Evolutionary conservation across 2,888 invertebrate genomes (phyloP).

Genomic region (Zaprionus lineosus): DNA sequence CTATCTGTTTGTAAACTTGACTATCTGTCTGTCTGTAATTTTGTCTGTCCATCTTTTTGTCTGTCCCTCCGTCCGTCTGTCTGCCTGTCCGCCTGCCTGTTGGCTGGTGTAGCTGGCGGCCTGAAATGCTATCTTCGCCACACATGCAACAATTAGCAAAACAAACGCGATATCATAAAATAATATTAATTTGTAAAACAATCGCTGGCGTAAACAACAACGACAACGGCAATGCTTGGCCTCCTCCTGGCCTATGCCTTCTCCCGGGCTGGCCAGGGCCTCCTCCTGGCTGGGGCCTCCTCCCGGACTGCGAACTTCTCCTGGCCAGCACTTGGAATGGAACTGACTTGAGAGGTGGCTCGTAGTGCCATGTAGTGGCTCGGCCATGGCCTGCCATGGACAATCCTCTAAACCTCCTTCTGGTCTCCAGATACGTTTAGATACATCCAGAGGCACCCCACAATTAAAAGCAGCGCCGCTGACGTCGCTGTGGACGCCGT

Average conservation of each 20-base stretch:
- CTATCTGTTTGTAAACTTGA: slow-evolving; percentile 11
- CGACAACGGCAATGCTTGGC: slow-evolving; percentile 49
- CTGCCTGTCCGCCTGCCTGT: slow-evolving; percentile 1
- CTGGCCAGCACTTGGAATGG: background rate
- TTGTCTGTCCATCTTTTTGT: slow-evolving; percentile 2
- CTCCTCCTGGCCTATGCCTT: background rate
- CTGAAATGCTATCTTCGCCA: slow-evolving; percentile 76
- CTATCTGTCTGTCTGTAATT: too few species aligned
- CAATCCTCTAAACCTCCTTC: slow-evolving; percentile 34
- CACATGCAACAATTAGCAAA: slow-evolving; percentile 79
- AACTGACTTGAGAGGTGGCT: background rate
- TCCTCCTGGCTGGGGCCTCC: too few species aligned
- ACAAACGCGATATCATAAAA: slow-evolving; percentile 79
- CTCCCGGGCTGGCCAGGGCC: too few species aligned
- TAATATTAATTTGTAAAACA: slow-evolving; percentile 79
- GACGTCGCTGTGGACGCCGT: slow-evolving; percentile 52
- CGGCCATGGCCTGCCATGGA: background rate
- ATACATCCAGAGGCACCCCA: slow-evolving; percentile 61
- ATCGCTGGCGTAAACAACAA: slow-evolving; percentile 75
- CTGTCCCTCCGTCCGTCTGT: slow-evolving; percentile 3
- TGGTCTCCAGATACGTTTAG: slow-evolving; percentile 12
- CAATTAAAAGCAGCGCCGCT: slow-evolving; percentile 64
- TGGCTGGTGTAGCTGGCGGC: slow-evolving; percentile 35
- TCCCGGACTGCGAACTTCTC: too few species aligned
- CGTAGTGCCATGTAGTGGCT: too few species aligned